A percentile compares a stretch with the other conserved stretches of the same genome.
phyloP scores from a whole-genome alignment of 2,113 vertebrate genomes.

The Pipra filicauda region DNA sequence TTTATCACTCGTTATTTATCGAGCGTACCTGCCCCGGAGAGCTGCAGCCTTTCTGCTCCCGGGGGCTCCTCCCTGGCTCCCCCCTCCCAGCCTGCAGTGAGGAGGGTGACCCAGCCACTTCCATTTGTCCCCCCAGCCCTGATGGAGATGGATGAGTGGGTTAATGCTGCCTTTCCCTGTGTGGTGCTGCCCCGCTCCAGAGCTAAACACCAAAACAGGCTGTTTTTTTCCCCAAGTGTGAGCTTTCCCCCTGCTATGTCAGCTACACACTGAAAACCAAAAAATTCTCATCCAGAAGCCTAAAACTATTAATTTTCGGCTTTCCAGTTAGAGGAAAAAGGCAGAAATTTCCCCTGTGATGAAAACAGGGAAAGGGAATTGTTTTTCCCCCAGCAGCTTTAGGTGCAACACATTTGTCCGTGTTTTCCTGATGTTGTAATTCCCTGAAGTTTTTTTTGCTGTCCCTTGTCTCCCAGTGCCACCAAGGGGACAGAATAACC shows the following conservation, averaged over 20 bases:
- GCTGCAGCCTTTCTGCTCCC: neutral
- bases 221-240: neutral
- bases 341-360: neutral
- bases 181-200: accelerated
- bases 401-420: accelerated
- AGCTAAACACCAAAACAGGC: neutral
- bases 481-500: neutral
- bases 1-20: neutral
- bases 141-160: neutral
- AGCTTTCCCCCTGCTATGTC: neutral
- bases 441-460: neutral
- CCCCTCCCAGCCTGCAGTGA: neutral
- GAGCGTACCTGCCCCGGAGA: neutral
- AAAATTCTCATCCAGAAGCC: neutral
- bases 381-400: accelerated
- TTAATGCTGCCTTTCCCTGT: neutral
- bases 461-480: neutral
- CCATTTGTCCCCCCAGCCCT: neutral
- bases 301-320: neutral
- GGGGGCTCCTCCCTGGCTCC: neutral
- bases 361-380: neutral
- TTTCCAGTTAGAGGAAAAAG: neutral
- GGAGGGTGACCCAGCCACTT: neutral
- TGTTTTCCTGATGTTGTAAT: accelerated
- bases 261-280: neutral